Evolutionary conservation across 2,888 invertebrate genomes (phyloP).

Genomic region (Lamproptera curius): DNA sequence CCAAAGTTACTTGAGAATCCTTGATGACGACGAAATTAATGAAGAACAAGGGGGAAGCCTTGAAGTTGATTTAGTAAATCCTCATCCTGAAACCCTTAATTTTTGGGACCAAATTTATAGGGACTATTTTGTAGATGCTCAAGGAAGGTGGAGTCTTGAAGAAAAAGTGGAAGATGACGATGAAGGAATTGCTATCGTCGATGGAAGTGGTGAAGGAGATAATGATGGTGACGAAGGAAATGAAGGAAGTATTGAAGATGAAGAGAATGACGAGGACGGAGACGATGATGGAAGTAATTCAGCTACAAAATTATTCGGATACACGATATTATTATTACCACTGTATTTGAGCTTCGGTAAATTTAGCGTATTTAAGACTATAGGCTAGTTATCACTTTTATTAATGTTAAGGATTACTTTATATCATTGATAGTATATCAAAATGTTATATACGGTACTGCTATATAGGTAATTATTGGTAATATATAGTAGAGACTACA

Average conservation of each 20-base stretch:
- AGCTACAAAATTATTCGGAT: conserved; percentile 48
- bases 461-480: no score
- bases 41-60: conserved; percentile 29
- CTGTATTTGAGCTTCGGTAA: conserved; percentile 46
- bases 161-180: conserved; percentile 38
- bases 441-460: no score
- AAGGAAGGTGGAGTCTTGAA: conserved; percentile 42
- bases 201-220: conserved; percentile 13
- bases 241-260: conserved; percentile 20
- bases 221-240: conserved; percentile 20
- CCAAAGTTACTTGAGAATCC: conserved; percentile 40
- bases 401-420: conserved; percentile 24
- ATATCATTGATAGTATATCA: no score
- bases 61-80: conserved; percentile 42
- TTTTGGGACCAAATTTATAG: conserved; percentile 59
- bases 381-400: conserved; percentile 29
- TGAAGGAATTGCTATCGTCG: conserved; percentile 19
- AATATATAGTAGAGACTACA: no score
- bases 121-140: conserved; percentile 51
- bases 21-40: conserved; percentile 40
- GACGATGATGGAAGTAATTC: conserved; percentile 33
- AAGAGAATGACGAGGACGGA: conserved; percentile 19
- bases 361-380: conserved; percentile 42
- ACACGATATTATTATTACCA: conserved; percentile 49
- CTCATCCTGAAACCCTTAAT: conserved; percentile 38